Evolutionary conservation across 1,140 invertebrate genomes (phyloP).

Genomic region (Aphaenogaster rudis): DNA sequence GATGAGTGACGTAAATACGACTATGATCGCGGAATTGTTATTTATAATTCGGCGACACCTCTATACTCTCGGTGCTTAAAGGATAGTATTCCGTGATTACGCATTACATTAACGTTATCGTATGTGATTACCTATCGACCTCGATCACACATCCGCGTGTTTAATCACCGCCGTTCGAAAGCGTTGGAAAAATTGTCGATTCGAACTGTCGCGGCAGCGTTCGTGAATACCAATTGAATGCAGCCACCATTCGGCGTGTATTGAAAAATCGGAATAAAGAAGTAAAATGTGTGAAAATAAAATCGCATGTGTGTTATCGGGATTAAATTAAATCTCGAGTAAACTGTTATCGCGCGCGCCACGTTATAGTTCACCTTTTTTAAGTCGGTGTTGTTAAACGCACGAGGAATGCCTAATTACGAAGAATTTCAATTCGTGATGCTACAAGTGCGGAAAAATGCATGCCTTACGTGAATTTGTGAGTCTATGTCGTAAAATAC

Average conservation of each 20-base stretch:
- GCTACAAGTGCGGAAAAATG: not conserved
- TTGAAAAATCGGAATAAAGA: not conserved
- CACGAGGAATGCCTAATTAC: not conserved
- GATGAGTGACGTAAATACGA: not conserved
- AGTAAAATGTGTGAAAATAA: conserved; percentile 6
- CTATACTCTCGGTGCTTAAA: not conserved
- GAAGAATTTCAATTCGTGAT: not conserved
- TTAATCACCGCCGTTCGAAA: not conserved
- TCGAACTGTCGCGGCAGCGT: not conserved
- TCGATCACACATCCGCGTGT: not conserved
- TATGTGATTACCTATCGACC: not conserved
- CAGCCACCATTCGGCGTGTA: not conserved
- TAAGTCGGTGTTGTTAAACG: not conserved
- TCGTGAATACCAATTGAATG: not conserved
- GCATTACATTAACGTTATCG: not conserved
- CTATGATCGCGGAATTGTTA: not conserved
- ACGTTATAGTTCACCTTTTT: not conserved
- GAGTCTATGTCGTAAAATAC: not conserved
- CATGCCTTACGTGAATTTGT: not conserved
- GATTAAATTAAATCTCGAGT: not conserved
- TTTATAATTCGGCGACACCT: not conserved
- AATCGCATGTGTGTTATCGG: not conserved
- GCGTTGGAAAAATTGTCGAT: not conserved
- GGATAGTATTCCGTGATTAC: not conserved
- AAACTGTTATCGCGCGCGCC: not conserved